These are phyloP conservation scores for Bovichtus variegatus DNA, from an alignment of 2,797 vertebrate species.

Conservation along the genomic window DNA sequence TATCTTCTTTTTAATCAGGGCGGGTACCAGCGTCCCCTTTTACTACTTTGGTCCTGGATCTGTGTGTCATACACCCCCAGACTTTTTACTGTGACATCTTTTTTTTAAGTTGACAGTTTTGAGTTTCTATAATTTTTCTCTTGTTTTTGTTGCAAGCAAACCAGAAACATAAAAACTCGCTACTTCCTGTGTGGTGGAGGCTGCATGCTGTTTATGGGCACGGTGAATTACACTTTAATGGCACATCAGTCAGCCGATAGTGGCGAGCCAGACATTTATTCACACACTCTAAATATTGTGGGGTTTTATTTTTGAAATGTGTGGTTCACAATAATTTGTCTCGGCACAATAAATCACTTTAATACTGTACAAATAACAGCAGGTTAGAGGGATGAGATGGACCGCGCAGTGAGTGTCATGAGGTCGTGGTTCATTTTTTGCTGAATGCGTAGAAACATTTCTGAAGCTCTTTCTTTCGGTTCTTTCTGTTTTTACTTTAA, in stretches of 20 bases:
- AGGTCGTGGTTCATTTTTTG: background rate
- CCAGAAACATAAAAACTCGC: background rate
- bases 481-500: background rate
- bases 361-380: background rate
- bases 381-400: background rate
- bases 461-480: background rate
- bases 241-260: background rate
- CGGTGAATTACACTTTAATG: background rate
- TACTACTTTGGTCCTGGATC: background rate
- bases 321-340: background rate
- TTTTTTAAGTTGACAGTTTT: background rate
- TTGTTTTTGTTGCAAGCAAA: conserved; percentile 7
- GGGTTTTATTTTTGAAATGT: background rate
- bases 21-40: fast-evolving
- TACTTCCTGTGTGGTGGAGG: conserved; percentile 13
- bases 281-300: background rate
- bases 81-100: background rate
- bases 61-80: background rate
- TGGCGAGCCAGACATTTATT: conserved; percentile 16
- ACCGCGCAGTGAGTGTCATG: background rate
- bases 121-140: background rate
- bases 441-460: background rate
- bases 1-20: too few relatives aligned
- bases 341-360: background rate
- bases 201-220: background rate